Base-by-base conservation (phyloP, 1,140 invertebrate species). In the Ruditapes philippinarum region DNA sequence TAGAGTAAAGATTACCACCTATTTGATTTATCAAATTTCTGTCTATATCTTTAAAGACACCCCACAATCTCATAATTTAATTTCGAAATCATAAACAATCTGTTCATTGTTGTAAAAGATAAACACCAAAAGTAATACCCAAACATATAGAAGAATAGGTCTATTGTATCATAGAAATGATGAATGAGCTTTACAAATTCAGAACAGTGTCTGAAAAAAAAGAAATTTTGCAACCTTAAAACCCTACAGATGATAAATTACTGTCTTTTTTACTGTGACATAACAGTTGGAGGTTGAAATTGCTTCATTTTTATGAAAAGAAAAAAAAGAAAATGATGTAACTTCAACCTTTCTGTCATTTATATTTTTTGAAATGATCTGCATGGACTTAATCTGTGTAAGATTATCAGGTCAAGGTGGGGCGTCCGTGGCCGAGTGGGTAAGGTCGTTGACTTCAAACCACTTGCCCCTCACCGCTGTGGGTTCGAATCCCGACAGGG, bases 241-340 rank as follows among this genome's bases (percentile, higher is more conserved):
- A 49, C 70, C 40, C 25, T 25, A n/a, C 11, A 19, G 1, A 74
- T 49, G 70, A 74, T 74, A 74, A 74, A 74, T 49, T 45, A 49
- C n/a, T 74, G 40, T 74, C 70, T 25, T 45, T 38, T 73, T 40
- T 38, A n/a, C 33, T 45, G 49, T 74, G 70, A 74, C 5, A 74
- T 74, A 74, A 74, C 70, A 49, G 36, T 74, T 74, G 40, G 40
- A 45, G 40, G 70, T 74, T 28, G 57, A 62, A 62, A 62, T 57
- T 62, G 57, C 25, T 62, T 62, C 57, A 11, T 62, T 62, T 62
- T 62, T 62, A 14, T 28, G 25, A 62, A 25, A n/a, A 62, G 57
- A 9, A 25, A 28, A 57, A 57, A 62, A 62, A 62, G 57, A 9
- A 25, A 28, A 28, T n/a, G 9, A 62, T 57, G 5, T 28, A 62